Evolutionary conservation across 1,140 invertebrate genomes (phyloP).

Genomic region (Brachionus manjavacas): DNA sequence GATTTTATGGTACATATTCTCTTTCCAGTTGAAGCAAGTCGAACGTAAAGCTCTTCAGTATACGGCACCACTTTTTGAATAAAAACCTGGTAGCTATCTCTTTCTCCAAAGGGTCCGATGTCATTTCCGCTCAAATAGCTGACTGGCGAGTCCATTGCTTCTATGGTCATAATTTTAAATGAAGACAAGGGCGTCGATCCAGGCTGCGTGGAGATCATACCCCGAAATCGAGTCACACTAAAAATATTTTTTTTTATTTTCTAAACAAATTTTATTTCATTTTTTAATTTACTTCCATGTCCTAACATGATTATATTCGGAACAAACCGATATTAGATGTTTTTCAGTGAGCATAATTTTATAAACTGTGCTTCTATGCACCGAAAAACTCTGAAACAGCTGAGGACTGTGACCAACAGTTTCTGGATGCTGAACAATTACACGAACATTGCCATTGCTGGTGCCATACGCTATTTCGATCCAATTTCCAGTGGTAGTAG

Average conservation of each 20-base stretch:
- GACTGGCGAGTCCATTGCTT: conserved; percentile 72
- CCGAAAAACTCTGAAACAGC: conserved; percentile 94
- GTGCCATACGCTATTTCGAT: conserved; percentile 99
- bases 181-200: conserved; percentile 87
- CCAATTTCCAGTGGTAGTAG: conserved; percentile 65
- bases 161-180: conserved; percentile 87
- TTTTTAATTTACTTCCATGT: conserved; percentile 67
- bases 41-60: conserved; percentile 85
- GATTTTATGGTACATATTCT: conserved; percentile 90
- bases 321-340: conserved; percentile 91
- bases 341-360: conserved; percentile 88
- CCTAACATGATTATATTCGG: conserved; percentile 93
- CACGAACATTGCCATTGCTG: conserved; percentile 82
- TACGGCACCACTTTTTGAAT: conserved; percentile 88
- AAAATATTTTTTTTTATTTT: not conserved
- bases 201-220: conserved; percentile 92
- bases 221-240: conserved; percentile 80
- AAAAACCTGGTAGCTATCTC: conserved; percentile 94
- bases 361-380: conserved; percentile 88
- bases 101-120: conserved; percentile 87
- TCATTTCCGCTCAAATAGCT: conserved; percentile 71
- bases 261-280: not conserved
- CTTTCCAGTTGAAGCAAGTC: conserved; percentile 82
- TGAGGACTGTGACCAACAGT: conserved; percentile 93
- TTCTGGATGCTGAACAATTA: conserved; percentile 96